Conservation (phyloP, 2,797 vertebrate species). For the Pampus argenteus region DNA sequence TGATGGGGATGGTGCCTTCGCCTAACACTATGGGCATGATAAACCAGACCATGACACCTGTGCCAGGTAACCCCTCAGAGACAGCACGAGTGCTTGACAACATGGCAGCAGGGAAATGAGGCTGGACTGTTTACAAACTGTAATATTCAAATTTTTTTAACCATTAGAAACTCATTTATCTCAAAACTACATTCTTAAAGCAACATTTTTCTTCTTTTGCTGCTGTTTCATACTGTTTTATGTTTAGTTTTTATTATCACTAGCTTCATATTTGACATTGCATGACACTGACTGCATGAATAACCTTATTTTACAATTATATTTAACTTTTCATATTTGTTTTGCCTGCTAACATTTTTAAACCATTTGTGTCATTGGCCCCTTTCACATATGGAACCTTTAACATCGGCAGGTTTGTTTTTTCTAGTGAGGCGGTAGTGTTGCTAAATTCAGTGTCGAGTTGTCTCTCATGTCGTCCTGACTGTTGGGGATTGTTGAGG, state of each 20-base stretch:
- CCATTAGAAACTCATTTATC: constrained; percentile 35
- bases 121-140: constrained; percentile 69
- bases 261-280: constrained; percentile 55
- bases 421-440: not conserved
- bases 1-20: constrained; percentile 98
- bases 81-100: constrained; percentile 79
- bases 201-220: constrained; percentile 59
- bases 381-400: constrained; percentile 61
- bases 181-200: constrained; percentile 37
- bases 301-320: constrained; percentile 43
- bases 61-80: constrained; percentile 94
- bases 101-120: constrained; percentile 74
- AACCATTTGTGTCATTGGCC: constrained; percentile 63
- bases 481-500: not conserved
- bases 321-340: constrained; percentile 60
- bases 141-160: constrained; percentile 47
- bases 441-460: not conserved
- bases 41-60: constrained; percentile 98
- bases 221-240: constrained; percentile 44
- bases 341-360: constrained; percentile 72
- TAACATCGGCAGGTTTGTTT: not conserved
- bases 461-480: not conserved
- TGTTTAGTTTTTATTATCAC: constrained; percentile 35
- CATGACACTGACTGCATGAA: constrained; percentile 76
- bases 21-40: constrained; percentile 99